Base-by-base conservation (phyloP, 2,113 vertebrate genomes). In the Lontra canadensis region DNA sequence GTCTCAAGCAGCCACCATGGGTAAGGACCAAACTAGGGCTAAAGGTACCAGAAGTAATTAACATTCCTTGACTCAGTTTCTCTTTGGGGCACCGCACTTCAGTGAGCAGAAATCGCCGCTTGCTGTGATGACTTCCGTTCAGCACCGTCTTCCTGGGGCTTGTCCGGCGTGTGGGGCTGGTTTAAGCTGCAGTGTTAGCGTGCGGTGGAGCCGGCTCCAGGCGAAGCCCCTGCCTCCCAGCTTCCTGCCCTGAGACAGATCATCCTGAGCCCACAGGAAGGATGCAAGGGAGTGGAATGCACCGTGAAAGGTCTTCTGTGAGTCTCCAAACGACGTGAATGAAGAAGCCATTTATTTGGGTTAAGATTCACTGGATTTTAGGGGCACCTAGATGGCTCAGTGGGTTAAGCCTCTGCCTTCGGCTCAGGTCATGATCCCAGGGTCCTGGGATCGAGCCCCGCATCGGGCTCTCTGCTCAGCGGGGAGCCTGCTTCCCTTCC, bases 211-310 rank as follows among this genome's bases (percentile, higher is more conserved):
- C 69, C 26, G 23, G 29, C 29, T 3, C 17, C 0, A 1, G 31
- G 79, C 85, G 85, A 3, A 11, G 65, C 95, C 69, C 92, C 90
- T 74, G 0, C 63, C 90, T 92, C 81, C 94, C 1, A 2, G 31
- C 79, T 74, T 69, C 96, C 94, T 65, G 49, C 94, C 97, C 97
- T 93, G 57, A 97, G 97, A 97, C 34, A 74, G 90, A 86, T 93
- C 76, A 94, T 95, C 94, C 94, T 85, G 94, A 92, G 94, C 3
- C 26, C 93, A 90, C 52, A 96, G 4, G 8, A 76, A 26, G 0
- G 23, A 63, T 26, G 13, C n/a, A 34, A 12, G 65, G 31, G 3
- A 63, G 74, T n/a, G 0, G 18, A 76, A 83, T 14, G 65, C 59
- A 8, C 86, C 8, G 4, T 1, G 6, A 20, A 13, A 65, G 87